These are phyloP conservation scores for Parnassius orleans DNA, from an alignment of 2,888 invertebrate species.

Conservation along the genomic window DNA sequence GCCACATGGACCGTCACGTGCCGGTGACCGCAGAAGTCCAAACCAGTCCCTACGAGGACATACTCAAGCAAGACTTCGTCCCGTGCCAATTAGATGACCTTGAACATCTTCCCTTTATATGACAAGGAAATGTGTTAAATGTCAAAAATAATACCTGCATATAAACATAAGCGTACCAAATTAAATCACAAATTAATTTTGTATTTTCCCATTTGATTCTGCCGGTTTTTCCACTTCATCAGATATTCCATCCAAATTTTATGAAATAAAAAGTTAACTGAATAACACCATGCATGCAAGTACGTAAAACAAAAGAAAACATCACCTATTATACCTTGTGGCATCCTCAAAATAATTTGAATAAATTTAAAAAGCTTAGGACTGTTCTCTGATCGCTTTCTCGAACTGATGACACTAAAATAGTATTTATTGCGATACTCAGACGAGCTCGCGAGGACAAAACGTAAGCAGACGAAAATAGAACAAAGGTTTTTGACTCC, in stretches of 20 bases:
- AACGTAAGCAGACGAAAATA: constrained; percentile 19
- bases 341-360: neutral
- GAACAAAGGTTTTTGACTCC: constrained; percentile 24
- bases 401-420: constrained; percentile 23
- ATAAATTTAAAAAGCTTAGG: constrained; percentile 6
- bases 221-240: no score
- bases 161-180: no score
- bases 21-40: constrained; percentile 10
- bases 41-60: constrained; percentile 13
- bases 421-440: constrained; percentile 28
- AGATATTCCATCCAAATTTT: no score
- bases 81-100: constrained; percentile 15
- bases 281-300: no score
- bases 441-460: constrained; percentile 17
- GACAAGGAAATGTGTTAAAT: neutral
- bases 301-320: neutral
- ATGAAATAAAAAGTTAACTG: no score
- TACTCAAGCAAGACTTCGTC: constrained; percentile 2
- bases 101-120: constrained; percentile 1
- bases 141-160: neutral
- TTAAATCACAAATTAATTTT: no score
- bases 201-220: no score
- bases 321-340: neutral
- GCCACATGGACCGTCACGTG: constrained; percentile 26
- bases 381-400: constrained; percentile 4